phyloP scores from a whole-genome alignment of 2,797 vertebrate genomes.

The Anguilla anguilla region DNA sequence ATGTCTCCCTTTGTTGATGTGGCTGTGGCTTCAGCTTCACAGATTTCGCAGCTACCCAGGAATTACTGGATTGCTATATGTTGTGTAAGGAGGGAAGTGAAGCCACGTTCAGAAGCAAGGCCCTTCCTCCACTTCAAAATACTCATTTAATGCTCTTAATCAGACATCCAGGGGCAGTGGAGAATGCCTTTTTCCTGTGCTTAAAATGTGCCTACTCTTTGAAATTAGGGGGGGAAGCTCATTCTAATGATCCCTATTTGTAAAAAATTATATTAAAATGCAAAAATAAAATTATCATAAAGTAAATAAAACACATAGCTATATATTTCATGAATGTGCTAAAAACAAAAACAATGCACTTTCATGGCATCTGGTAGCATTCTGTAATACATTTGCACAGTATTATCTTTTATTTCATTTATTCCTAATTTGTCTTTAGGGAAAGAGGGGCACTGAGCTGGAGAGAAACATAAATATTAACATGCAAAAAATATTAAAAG shows the following conservation, averaged over 20 bases:
- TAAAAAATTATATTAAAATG: neutral
- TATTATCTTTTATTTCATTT: too few relatives aligned
- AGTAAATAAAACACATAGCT: neutral
- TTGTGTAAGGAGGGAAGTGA: neutral
- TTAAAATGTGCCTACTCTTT: neutral
- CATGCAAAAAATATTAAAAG: neutral
- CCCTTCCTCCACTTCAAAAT: neutral
- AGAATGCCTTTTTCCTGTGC: neutral
- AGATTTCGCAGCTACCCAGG: slow-evolving; percentile 14
- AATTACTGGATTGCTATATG: slow-evolving; percentile 27
- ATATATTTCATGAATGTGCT: neutral
- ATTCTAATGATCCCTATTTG: neutral
- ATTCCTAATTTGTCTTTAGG: too few relatives aligned
- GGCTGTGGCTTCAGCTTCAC: slow-evolving; percentile 4
- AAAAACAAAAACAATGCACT: neutral
- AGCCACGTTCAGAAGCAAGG: neutral
- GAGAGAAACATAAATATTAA: neutral
- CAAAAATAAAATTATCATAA: neutral
- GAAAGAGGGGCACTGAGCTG: too few relatives aligned
- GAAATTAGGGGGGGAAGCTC: neutral
- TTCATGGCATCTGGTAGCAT: neutral
- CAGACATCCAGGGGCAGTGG: neutral
- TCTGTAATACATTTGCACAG: neutral
- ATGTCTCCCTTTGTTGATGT: neutral
- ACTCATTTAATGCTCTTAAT: slow-evolving; percentile 3